phyloP scores from a whole-genome alignment of 2,113 vertebrate species.

The Ivindomyrus marchei region DNA sequence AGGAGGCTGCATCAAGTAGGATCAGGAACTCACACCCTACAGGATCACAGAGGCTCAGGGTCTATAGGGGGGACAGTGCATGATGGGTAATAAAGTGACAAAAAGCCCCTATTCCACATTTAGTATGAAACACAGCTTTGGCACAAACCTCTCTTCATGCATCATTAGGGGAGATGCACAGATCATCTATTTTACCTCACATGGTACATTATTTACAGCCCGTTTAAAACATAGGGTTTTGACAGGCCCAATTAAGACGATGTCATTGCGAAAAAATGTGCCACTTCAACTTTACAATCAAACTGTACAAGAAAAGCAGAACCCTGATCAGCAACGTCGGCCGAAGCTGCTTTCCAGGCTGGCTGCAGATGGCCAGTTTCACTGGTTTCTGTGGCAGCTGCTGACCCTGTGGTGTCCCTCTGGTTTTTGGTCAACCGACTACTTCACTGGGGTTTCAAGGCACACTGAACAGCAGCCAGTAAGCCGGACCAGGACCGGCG shows the following conservation, averaged over 20 bases:
- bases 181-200: not conserved
- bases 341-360: not conserved
- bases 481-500: not conserved
- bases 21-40: not conserved
- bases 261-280: not conserved
- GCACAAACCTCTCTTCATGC: not conserved
- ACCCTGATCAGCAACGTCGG: not conserved
- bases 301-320: not conserved
- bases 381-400: not conserved
- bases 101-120: not conserved
- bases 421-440: not conserved
- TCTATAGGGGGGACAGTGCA: not conserved
- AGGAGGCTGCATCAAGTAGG: not conserved
- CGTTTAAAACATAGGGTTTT: not conserved
- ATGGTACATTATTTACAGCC: not conserved
- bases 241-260: not conserved
- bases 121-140: not conserved
- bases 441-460: not conserved
- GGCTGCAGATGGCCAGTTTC: not conserved
- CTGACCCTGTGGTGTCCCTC: not conserved
- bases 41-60: not conserved
- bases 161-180: not conserved
- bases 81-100: not conserved
- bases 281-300: not conserved
- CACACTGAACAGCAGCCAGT: not conserved